phyloP scores from a whole-genome alignment of 2,113 vertebrate species.

The Piprites chloris region DNA sequence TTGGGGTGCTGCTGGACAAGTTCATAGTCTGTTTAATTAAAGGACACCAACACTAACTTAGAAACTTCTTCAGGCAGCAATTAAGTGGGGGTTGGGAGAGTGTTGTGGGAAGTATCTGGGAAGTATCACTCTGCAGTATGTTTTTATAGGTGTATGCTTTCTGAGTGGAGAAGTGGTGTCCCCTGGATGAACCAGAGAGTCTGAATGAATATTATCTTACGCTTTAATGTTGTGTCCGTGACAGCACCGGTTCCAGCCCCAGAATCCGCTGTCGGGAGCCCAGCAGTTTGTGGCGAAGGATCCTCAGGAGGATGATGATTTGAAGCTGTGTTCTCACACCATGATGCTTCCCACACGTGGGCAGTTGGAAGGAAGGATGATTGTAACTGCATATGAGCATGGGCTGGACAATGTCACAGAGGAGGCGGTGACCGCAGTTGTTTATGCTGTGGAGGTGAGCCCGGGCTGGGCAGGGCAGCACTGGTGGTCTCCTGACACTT shows the following conservation, averaged over 20 bases:
- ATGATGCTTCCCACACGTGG: slow-evolving; percentile 90
- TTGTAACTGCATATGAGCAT: slow-evolving; percentile 92
- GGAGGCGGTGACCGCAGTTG: slow-evolving; percentile 85
- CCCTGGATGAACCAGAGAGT: background rate
- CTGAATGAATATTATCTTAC: background rate
- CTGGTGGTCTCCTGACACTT: too few species aligned
- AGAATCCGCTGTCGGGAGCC: slow-evolving; percentile 90
- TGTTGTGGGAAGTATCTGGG: background rate
- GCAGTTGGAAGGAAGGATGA: slow-evolving; percentile 95
- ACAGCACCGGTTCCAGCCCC: slow-evolving; percentile 96
- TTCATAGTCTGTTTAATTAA: background rate
- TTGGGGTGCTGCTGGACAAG: background rate
- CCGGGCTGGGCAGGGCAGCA: background rate
- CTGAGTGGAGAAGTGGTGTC: background rate
- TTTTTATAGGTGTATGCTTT: background rate
- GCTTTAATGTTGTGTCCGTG: background rate
- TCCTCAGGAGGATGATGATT: slow-evolving; percentile 88
- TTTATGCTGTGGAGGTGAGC: slow-evolving; percentile 88
- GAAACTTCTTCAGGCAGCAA: background rate
- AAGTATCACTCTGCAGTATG: background rate
- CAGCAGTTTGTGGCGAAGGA: slow-evolving; percentile 91
- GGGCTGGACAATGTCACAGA: slow-evolving; percentile 93
- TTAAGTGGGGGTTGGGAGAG: background rate
- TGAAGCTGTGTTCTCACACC: slow-evolving; percentile 93
- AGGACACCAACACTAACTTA: background rate